Evolutionary conservation across 1,140 invertebrate genomes (phyloP), one percentile per base, ranked within the genome.

Genomic region (Drosophila saltans): DNA sequence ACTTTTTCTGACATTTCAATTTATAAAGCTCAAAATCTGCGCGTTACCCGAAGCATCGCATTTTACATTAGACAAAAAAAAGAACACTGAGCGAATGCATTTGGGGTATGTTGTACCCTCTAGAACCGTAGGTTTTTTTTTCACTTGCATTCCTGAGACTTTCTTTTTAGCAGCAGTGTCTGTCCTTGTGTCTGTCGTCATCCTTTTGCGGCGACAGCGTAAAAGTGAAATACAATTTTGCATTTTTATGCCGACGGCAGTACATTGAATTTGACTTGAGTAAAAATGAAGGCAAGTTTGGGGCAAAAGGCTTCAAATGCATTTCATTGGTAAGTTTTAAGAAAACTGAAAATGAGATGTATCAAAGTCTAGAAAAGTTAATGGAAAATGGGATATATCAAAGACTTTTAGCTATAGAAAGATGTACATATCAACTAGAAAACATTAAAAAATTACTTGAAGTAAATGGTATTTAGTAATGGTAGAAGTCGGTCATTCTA

Each of bases 1-100:
- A 89, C 80, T 89, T 89, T 89, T 89, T 89, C 81, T 89, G 84
- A 89, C 84, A 89, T 89, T 89, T 89, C 84, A 89, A 89, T 89
- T 89, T 89, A 90, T 89, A 89, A 90, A 84, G 85, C 85, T 89
- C 78, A 81, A 89, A 88, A 88, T 88, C 80, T 84, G 80, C 81
- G 72, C 83, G 81, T 77, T 89, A 83, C 83, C 84, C 83, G 69
- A 72, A 88, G 83, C 83, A 71, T 55, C 70, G 66, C 80, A 69
- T 80, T 88, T 83, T 74, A 80, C 69, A 86, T 88, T 89, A 89
- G 84, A 83, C 73, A 59, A 83, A 59, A 64, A 33, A 2, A 55
- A 55, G 8, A 55, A 39, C 33, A 36, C n/a, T 21, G 33, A 21
- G 21, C 7, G 56, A 58, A 58, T 41, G 59, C 59, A 26, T 11